Evolutionary conservation across 2,113 vertebrate genomes (phyloP).

Genomic region (Sapajus apella): DNA sequence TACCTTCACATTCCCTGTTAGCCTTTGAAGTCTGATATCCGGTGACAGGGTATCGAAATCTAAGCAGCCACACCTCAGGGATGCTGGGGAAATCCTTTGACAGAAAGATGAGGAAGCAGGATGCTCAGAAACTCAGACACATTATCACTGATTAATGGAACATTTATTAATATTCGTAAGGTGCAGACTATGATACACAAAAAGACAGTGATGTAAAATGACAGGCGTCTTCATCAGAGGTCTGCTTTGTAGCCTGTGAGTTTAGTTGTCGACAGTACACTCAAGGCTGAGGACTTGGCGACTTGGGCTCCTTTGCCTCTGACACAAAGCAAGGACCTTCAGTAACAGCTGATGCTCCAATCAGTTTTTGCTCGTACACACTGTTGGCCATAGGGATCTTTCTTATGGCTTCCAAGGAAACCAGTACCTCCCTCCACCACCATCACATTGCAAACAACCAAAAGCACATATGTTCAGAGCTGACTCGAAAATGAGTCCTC

Average conservation of each 20-base stretch:
- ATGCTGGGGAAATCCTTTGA: background rate
- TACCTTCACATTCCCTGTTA: background rate
- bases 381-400: background rate
- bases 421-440: background rate
- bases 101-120: background rate
- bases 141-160: background rate
- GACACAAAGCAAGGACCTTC: background rate
- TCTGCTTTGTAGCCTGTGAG: background rate
- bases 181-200: background rate
- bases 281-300: background rate
- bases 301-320: background rate
- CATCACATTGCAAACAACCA: background rate
- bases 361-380: background rate
- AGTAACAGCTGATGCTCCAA: background rate
- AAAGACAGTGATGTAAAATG: background rate
- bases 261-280: background rate
- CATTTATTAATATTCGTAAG: slow-evolving; percentile 67
- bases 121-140: background rate
- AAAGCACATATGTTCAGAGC: background rate
- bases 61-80: background rate
- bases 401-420: background rate
- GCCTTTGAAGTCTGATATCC: background rate
- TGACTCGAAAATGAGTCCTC: background rate
- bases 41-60: background rate
- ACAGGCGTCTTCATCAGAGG: background rate